Evolutionary conservation across 2,113 vertebrate genomes (phyloP).

Genomic region (Pao palembangensis): DNA sequence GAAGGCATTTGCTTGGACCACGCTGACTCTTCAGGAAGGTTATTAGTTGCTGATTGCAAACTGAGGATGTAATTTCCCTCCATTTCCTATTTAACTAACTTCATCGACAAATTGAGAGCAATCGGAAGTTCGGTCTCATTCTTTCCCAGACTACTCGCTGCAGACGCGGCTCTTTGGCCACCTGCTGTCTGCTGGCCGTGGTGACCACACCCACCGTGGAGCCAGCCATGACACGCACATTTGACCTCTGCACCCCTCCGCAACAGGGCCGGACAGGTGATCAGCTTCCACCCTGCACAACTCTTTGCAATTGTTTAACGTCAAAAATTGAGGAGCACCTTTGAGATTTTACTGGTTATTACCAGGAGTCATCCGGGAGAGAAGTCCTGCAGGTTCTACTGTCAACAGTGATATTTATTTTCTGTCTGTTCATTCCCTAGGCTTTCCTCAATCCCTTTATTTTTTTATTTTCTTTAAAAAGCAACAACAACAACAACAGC

Average conservation of each 20-base stretch:
- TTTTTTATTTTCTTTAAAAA: no score
- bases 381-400: no score
- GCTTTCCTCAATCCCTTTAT: no score
- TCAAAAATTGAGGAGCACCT: no score
- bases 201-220: constrained; percentile 53
- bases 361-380: no score
- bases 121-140: background rate
- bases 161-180: constrained; percentile 36
- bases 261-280: constrained; percentile 61
- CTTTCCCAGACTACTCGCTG: background rate
- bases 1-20: no score
- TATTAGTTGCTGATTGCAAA: constrained; percentile 38
- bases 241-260: constrained; percentile 47
- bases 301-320: background rate
- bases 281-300: background rate
- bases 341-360: no score
- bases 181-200: constrained; percentile 52
- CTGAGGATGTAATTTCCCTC: constrained; percentile 16
- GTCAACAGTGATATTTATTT: no score
- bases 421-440: no score
- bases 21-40: background rate
- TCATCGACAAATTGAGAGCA: constrained; percentile 2
- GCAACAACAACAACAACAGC: no score
- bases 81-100: constrained; percentile 40
- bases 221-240: constrained; percentile 44